These are phyloP conservation scores for Leucania comma DNA, from an alignment of 2,888 invertebrate genomes.

Conservation along the genomic window DNA sequence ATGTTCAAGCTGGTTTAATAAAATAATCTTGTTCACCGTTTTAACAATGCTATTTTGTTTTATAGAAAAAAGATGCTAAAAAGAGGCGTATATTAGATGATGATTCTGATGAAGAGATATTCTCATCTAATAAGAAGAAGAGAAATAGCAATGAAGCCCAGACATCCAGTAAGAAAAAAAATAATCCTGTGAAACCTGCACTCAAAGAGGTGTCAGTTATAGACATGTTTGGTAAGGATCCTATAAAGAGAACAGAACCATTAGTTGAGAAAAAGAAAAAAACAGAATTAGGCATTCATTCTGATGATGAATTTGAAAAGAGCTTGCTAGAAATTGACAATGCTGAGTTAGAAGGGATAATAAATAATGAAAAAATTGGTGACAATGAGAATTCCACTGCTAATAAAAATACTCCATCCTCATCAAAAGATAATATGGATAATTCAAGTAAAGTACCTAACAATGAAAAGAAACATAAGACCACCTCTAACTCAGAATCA, in stretches of 20 bases:
- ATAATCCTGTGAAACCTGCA: conserved; percentile 66
- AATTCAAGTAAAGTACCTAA: conserved; percentile 17
- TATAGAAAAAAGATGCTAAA: conserved; percentile 58
- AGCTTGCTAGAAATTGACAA: conserved; percentile 93
- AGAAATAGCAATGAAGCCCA: conserved; percentile 76
- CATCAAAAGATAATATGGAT: conserved; percentile 40
- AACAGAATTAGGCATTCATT: conserved; percentile 90
- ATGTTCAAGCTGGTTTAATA: no score
- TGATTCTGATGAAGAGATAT: conserved; percentile 65
- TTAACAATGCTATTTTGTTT: neutral
- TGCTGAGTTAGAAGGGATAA: conserved; percentile 68
- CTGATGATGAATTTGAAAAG: conserved; percentile 93
- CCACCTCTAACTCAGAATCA: conserved; percentile 23
- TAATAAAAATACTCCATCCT: conserved; percentile 19
- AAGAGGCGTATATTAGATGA: conserved; percentile 52
- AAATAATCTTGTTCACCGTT: neutral
- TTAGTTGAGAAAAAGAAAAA: conserved; percentile 83
- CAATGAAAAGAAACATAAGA: conserved; percentile 46
- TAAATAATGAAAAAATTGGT: conserved; percentile 16
- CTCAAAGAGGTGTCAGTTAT: conserved; percentile 85
- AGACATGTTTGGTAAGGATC: conserved; percentile 92
- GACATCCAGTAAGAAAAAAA: conserved; percentile 72
- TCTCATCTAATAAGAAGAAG: conserved; percentile 53
- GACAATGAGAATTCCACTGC: conserved; percentile 14
- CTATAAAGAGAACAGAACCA: conserved; percentile 90